Evolutionary conservation across 2,888 invertebrate species (phyloP).

Genomic region (Herminia tarsipennalis): DNA sequence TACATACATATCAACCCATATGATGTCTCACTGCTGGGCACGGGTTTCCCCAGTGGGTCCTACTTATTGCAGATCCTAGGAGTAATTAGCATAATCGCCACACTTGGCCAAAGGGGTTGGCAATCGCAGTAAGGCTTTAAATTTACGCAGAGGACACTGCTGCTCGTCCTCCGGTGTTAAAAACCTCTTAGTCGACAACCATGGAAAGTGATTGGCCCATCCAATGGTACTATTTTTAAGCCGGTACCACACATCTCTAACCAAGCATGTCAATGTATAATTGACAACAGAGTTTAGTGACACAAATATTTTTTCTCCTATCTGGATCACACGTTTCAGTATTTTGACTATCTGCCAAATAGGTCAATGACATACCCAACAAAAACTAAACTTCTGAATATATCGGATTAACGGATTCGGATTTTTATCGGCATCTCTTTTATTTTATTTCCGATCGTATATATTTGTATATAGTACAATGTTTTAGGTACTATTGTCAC

Average conservation of each 20-base stretch:
- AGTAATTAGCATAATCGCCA: no score
- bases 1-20: no score
- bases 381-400: slow-evolving; percentile 49
- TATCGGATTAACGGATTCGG: slow-evolving; percentile 37
- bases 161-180: no score
- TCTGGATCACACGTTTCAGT: slow-evolving; percentile 49
- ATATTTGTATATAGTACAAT: slow-evolving; percentile 14
- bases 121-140: no score
- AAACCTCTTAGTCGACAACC: no score
- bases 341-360: slow-evolving; percentile 66
- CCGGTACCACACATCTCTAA: background rate
- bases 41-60: no score
- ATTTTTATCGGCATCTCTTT: slow-evolving; percentile 20
- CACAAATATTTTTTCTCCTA: slow-evolving; percentile 40
- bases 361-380: slow-evolving; percentile 63
- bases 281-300: slow-evolving; percentile 20
- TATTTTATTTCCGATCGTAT: slow-evolving; percentile 16
- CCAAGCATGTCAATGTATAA: slow-evolving; percentile 15
- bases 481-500: no score
- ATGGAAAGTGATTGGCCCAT: no score
- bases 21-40: no score
- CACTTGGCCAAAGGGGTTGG: no score
- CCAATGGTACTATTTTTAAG: background rate
- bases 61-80: no score
- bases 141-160: no score